Conservation (phyloP, 1,140 invertebrate species). For the Ganaspis sp. region DNA sequence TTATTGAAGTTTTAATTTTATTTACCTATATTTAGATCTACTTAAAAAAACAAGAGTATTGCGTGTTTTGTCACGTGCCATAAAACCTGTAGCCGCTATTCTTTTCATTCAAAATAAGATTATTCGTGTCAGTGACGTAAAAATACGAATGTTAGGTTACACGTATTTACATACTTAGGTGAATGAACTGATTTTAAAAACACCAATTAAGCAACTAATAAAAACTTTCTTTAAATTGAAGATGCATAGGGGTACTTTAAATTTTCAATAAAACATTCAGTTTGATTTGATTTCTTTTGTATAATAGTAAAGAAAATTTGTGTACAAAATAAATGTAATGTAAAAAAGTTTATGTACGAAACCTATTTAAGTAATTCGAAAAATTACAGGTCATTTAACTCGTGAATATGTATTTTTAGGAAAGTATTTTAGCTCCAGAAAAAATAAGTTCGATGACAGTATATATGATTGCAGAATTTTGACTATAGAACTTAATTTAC, state of each 20-base stretch:
- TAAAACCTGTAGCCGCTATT: background rate
- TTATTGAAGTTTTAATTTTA: too few species aligned
- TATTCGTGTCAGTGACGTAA: conserved; percentile 6
- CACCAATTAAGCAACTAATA: background rate
- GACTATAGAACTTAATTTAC: too few species aligned
- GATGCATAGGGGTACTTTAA: too few species aligned
- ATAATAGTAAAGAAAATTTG: too few species aligned
- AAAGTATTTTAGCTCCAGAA: background rate
- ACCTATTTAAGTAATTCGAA: too few species aligned
- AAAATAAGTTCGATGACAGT: background rate
- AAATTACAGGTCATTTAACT: too few species aligned
- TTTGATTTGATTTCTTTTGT: too few species aligned
- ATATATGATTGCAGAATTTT: background rate
- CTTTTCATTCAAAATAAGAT: background rate
- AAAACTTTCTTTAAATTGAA: background rate
- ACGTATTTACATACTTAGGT: background rate
- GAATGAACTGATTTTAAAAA: conserved; percentile 21
- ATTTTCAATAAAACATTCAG: too few species aligned
- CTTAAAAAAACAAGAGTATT: too few species aligned
- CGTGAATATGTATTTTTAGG: background rate
- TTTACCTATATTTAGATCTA: too few species aligned
- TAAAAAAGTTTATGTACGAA: too few species aligned
- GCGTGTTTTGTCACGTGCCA: background rate
- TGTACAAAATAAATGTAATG: too few species aligned
- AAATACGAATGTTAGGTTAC: background rate